These are phyloP conservation scores for Perca schrenkii DNA, from an alignment of 2,113 vertebrate species.

Conservation along the genomic window DNA sequence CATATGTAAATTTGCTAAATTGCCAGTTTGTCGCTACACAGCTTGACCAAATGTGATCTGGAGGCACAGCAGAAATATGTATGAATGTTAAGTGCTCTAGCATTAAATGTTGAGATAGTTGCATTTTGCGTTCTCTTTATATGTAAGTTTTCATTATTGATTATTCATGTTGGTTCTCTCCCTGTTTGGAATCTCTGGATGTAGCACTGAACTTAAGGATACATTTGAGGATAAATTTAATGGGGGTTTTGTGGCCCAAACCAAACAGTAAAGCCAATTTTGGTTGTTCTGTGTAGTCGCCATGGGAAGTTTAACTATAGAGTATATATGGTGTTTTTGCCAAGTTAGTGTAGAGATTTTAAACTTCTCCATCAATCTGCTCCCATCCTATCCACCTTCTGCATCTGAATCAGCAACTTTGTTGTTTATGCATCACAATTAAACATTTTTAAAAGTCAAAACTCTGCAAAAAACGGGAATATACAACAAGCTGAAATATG, in stretches of 20 bases:
- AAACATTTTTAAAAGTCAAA: not conserved
- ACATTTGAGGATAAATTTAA: not conserved
- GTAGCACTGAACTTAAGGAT: not conserved
- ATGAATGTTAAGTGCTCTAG: not conserved
- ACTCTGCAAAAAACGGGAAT: not conserved
- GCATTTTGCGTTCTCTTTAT: not conserved
- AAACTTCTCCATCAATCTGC: not conserved
- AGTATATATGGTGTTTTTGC: not conserved
- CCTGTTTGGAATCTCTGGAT: not conserved
- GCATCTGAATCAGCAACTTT: constrained; percentile 4
- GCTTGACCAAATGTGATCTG: constrained; percentile 14
- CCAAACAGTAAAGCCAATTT: not conserved
- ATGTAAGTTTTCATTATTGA: not conserved
- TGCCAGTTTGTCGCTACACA: not conserved
- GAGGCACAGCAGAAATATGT: not conserved
- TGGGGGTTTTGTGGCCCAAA: not conserved
- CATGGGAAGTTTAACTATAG: not conserved
- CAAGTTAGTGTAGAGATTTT: not conserved
- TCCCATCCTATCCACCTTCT: not conserved
- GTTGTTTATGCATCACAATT: not conserved
- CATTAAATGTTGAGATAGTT: not conserved
- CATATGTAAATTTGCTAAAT: not conserved
- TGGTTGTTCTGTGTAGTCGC: not conserved
- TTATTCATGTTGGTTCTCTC: not conserved
- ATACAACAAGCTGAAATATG: not conserved